Base-by-base conservation (phyloP, 2,113 vertebrate genomes). In the Myanophis thanlyinensis region DNA sequence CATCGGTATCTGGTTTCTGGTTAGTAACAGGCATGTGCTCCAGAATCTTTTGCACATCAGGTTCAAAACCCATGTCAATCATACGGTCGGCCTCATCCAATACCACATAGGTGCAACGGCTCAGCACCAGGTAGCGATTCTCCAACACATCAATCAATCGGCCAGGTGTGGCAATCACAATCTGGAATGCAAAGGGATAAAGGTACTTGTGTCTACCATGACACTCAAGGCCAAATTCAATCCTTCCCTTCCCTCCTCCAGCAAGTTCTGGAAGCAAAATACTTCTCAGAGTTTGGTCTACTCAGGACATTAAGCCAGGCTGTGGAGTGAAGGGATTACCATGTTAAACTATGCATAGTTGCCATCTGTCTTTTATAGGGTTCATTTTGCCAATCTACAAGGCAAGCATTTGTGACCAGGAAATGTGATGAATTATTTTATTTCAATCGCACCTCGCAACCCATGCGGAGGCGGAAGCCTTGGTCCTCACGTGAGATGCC, bases 11-110 rank as follows among this genome's bases (percentile, higher is more conserved):
- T 0, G 99, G 99, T 93, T 99, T 99, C 96, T 99, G 99, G 97
- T 99, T 99, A 96, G 98, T 99, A 95, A 99, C 99, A 0, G 99
- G 99, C 98, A 99, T 99, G 97, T 99, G 98, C 96, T 99, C 99
- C 95, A 99, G 97, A 94, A 99, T 99, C 97, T 99, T 99, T 95
- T 99, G 99, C 80, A 99, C 99, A 0, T 99, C 99, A 0, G 99
- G 99, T 97, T 99, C 99, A 8, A 99, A 99, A 95, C 99, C 99
- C 99, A 99, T 99, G 97, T 99, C 99, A 48, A 99, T 99, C 99
- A 99, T 99, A 90, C 99, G 98, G 23, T 99, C 99, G 0, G 99
- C 99, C 97, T 99, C 99, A 1, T 99, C 99, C 90, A 99, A 98
- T 93, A 99, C 99, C 96, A 99, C 98, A 7, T 99, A 99, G 3